phyloP scores from a whole-genome alignment of 2,797 vertebrate genomes.

The Chloroceryle inda region DNA sequence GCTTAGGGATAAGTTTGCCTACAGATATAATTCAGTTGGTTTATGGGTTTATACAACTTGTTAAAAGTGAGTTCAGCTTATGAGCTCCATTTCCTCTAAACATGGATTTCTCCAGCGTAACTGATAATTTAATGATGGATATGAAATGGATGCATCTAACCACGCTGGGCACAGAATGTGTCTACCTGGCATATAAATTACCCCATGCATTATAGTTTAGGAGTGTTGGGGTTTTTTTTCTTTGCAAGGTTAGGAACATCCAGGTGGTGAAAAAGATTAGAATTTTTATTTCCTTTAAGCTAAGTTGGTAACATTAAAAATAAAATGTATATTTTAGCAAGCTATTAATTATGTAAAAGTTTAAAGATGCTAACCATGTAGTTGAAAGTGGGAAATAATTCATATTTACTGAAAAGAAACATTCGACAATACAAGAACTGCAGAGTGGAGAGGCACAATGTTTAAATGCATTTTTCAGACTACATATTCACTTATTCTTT shows the following conservation, averaged over 20 bases:
- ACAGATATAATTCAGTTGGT: slow-evolving; percentile 9
- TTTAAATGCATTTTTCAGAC: not conserved
- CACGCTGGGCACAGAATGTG: slow-evolving; percentile 48
- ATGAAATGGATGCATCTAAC: slow-evolving; percentile 39
- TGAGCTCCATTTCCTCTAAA: slow-evolving; percentile 57
- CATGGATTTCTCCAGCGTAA: slow-evolving; percentile 40
- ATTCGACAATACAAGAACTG: not conserved
- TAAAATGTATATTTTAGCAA: not conserved
- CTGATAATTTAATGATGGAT: slow-evolving; percentile 23
- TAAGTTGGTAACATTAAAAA: not conserved
- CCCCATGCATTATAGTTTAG: not conserved
- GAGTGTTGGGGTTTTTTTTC: not conserved
- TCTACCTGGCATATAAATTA: slow-evolving; percentile 34
- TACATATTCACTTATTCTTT: not conserved
- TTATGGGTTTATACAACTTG: slow-evolving; percentile 38
- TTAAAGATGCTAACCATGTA: not conserved
- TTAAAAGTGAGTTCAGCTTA: slow-evolving; percentile 56
- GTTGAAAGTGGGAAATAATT: not conserved
- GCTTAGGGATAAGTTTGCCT: slow-evolving; percentile 40
- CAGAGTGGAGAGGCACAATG: not conserved
- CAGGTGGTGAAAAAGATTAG: not conserved
- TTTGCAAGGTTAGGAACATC: not conserved
- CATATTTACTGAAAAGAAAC: not conserved
- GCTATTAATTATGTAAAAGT: not conserved
- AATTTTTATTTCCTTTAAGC: slow-evolving; percentile 25